These are phyloP conservation scores for Sphenodon punctatus DNA, from an alignment of 2,797 vertebrate genomes.

Conservation along the genomic window DNA sequence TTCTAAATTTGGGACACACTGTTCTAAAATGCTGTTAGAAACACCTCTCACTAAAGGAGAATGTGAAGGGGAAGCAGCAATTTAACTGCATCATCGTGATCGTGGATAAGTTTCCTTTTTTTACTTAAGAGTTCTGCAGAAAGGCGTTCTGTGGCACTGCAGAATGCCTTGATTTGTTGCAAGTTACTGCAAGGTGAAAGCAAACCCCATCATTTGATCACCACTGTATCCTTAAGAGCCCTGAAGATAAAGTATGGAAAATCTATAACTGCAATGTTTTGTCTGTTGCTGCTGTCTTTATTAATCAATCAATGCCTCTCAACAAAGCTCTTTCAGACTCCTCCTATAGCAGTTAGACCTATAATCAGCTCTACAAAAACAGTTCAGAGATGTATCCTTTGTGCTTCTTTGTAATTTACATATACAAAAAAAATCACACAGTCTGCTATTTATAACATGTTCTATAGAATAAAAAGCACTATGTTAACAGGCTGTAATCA, in stretches of 20 bases:
- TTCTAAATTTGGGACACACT: constrained; percentile 63
- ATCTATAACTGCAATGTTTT: constrained; percentile 67
- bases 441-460: constrained; percentile 26
- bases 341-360: constrained; percentile 54
- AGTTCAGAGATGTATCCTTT: constrained; percentile 60
- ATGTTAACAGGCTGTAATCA: constrained; percentile 34
- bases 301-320: constrained; percentile 59
- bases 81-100: constrained; percentile 50
- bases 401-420: constrained; percentile 49
- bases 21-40: constrained; percentile 56
- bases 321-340: constrained; percentile 63
- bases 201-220: constrained; percentile 56
- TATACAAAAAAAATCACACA: constrained; percentile 48
- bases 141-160: constrained; percentile 12
- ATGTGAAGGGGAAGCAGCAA: constrained; percentile 34
- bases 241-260: constrained; percentile 66
- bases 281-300: constrained; percentile 63
- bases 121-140: constrained; percentile 14
- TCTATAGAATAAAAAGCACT: neutral
- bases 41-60: constrained; percentile 36
- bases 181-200: constrained; percentile 37
- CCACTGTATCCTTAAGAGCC: constrained; percentile 37
- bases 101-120: constrained; percentile 44
- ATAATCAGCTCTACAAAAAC: constrained; percentile 57
- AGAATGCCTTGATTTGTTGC: constrained; percentile 31